Evolutionary conservation across 2,113 vertebrate species (phyloP).

Genomic region (Fukomys damarensis): DNA sequence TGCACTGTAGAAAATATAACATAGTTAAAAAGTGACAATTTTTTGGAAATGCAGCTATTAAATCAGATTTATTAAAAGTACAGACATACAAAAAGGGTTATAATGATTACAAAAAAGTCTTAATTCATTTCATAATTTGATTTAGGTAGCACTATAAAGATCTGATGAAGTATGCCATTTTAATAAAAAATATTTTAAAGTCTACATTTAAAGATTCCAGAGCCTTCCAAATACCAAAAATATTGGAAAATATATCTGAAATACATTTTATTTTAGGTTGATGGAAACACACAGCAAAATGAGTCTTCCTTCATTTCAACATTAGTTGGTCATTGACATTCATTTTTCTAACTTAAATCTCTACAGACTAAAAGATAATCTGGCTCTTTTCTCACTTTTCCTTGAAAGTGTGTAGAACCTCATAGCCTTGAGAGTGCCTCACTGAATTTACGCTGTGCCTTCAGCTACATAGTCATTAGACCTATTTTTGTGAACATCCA

Average conservation of each 20-base stretch:
- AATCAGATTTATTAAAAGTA: slow-evolving; percentile 54
- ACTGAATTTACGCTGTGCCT: background rate
- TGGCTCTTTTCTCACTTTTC: background rate
- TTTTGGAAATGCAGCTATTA: slow-evolving; percentile 52
- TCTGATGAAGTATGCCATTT: background rate
- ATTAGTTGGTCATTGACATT: background rate
- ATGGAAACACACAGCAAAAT: background rate
- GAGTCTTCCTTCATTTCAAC: background rate
- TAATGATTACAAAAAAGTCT: slow-evolving; percentile 44
- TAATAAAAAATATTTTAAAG: slow-evolving; percentile 11
- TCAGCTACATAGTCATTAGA: slow-evolving; percentile 44
- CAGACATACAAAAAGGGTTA: background rate
- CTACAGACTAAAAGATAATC: background rate
- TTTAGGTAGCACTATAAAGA: slow-evolving; percentile 33
- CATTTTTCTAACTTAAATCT: slow-evolving; percentile 23
- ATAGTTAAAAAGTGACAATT: slow-evolving; percentile 17
- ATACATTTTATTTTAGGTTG: background rate
- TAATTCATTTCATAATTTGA: slow-evolving; percentile 26
- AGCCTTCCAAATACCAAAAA: background rate
- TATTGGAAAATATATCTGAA: background rate
- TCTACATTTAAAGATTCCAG: background rate
- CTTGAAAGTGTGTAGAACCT: background rate
- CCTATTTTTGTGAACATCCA: slow-evolving; percentile 15
- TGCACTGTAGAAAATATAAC: slow-evolving; percentile 46
- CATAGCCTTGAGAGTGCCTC: background rate